phyloP scores from a whole-genome alignment of 2,113 vertebrate genomes.

The Pipra filicauda region DNA sequence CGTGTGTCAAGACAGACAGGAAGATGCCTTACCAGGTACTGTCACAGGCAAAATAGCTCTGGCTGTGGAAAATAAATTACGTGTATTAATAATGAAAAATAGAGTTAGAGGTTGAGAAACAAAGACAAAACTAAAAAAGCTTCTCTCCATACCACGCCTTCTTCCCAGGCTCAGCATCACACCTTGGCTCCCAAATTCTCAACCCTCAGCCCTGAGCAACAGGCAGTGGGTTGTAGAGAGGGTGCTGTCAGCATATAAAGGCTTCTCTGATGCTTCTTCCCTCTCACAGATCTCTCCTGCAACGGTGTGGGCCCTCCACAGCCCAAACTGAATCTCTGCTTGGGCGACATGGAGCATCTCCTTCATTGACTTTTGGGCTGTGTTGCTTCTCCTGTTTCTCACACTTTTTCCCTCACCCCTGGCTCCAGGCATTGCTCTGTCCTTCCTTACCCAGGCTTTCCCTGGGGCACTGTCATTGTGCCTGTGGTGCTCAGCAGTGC shows the following conservation, averaged over 20 bases:
- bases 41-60: background rate
- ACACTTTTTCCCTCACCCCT: background rate
- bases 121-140: background rate
- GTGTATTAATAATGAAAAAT: background rate
- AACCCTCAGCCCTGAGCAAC: background rate
- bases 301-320: background rate
- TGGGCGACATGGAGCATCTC: background rate
- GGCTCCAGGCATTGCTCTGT: fast-evolving
- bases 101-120: background rate
- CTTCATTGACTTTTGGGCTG: background rate
- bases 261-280: background rate
- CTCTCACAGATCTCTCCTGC: fast-evolving
- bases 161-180: background rate
- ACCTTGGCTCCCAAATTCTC: background rate
- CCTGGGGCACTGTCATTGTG: fast-evolving
- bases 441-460: background rate
- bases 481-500: background rate
- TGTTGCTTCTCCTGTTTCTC: background rate
- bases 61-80: background rate
- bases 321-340: background rate
- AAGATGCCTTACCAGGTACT: background rate
- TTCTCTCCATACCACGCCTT: background rate
- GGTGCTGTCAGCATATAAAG: fast-evolving
- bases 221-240: background rate
- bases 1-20: background rate